phyloP scores from a whole-genome alignment of 1,140 invertebrate species.

The Hycleus cichorii region DNA sequence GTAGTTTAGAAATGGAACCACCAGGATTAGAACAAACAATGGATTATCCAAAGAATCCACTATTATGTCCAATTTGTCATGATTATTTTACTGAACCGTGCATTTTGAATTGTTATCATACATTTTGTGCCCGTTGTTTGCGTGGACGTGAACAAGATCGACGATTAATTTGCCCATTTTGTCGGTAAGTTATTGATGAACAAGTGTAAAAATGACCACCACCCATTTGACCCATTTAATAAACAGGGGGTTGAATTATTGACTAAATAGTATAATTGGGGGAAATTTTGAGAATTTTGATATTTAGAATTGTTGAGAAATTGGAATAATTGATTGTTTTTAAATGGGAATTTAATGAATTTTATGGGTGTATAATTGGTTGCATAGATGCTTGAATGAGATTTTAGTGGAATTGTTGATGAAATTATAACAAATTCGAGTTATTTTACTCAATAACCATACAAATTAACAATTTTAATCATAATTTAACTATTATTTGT shows the following conservation, averaged over 20 bases:
- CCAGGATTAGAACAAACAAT: conserved; percentile 34
- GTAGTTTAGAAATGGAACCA: conserved; percentile 32
- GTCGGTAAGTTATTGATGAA: conserved; percentile 49
- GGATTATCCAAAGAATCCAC: conserved; percentile 48
- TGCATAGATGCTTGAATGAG: too few relatives aligned
- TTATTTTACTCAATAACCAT: too few relatives aligned
- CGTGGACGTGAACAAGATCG: conserved; percentile 52
- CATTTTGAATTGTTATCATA: conserved; percentile 60
- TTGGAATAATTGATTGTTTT: too few relatives aligned
- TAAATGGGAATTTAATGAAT: too few relatives aligned
- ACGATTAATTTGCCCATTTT: conserved; percentile 57
- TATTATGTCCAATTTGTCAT: conserved; percentile 59
- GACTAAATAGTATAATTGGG: not conserved
- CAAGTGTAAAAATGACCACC: not conserved
- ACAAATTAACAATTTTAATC: too few relatives aligned
- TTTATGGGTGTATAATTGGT: too few relatives aligned
- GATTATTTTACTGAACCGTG: conserved; percentile 62
- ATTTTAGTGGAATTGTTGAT: too few relatives aligned
- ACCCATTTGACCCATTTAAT: not conserved
- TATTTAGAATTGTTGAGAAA: too few relatives aligned
- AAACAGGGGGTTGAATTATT: too few relatives aligned
- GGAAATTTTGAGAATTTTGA: too few relatives aligned
- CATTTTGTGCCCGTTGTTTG: conserved; percentile 59
- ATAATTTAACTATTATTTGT: too few relatives aligned
- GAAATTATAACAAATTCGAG: too few relatives aligned